Evolutionary conservation across 1,140 invertebrate species (phyloP), one percentile per base, ranked within the genome.

Genomic region (Spodoptera frugiperda): DNA sequence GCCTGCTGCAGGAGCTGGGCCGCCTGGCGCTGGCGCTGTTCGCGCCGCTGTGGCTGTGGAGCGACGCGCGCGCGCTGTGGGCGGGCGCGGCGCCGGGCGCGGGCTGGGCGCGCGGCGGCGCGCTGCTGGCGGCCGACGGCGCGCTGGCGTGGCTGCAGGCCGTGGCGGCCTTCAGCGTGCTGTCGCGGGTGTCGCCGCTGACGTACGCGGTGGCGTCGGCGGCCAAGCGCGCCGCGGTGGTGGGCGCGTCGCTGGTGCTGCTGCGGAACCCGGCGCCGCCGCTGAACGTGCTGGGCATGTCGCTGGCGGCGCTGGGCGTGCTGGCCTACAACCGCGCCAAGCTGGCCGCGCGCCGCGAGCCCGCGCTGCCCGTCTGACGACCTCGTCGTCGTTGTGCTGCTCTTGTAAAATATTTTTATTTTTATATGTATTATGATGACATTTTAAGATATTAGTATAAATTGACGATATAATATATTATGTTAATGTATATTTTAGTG

Each of bases 181-280:
- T 99, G 75, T 97, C 96, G 21, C 92, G 98, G 73, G 98, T 99
- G 1, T 97, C 98, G 14, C 98, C 99, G 15, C 94, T 99, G 21
- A 98, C 98, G 0, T 99, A 99, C 92, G 98, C 98, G 0, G 98
- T 99, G 19, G 98, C 98, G 14, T 99, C 97, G 92, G 98, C 98
- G 12, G 98, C 98, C n/a, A 99, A 99, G 93, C 95, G 99, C 82
- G 98, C 99, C 79, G 98, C 98, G 77, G 97, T 99, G 17, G 99
- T 99, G 83, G 96, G 95, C 19, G 96, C 98, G 21, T 99, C 98
- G 6, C 94, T 99, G 72, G 91, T 99, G 51, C 95, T 99, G 95
- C 94, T 99, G 76, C 96, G 97, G 30, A 99, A 97, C 59, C 4
- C 8, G 33, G 33, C 33, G 33, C 5, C 99, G 3, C 97, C 99